Evolutionary conservation across 2,113 vertebrate genomes (phyloP), one percentile per base, ranked within the genome.

Genomic region (Asarcornis scutulata): DNA sequence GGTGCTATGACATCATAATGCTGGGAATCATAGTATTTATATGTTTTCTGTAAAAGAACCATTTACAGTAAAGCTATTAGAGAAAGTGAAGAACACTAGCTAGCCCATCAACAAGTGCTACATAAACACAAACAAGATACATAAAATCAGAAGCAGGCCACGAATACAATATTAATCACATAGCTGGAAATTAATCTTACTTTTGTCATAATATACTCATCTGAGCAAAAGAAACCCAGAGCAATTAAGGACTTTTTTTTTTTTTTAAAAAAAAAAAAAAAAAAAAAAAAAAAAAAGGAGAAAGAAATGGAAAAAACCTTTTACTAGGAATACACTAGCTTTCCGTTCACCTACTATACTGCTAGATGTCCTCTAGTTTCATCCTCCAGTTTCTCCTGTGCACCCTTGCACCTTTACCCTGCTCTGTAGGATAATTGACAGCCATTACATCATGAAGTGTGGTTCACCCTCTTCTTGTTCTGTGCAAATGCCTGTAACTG

Each of bases 1-100:
- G 97, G 93, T 96, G 93, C n/a, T 96, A 92, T 97, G 97, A 97
- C 74, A 98, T 97, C 96, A 97, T 90, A 96, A 94, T 97, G 90
- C 96, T 98, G 93, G 94, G 97, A 98, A 98, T 62, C 26, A 93
- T 79, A 69, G 56, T 98, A 97, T 98, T 97, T 98, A 95, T 96
- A 92, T 93, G 71, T 97, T 98, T 97, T 98, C 95, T 97, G 88
- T 93, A 95, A 97, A 88, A 79, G 52, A 73, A 91, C 96, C 66
- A 95, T 90, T 98, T 98, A 97, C 92, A 83, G 95, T 95, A 97
- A 97, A 59, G 89, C 86, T 92, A 92, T 97, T 97, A 96, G 8
- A 86, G 53, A 96, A 88, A 94, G 82, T 88, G 68, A 96, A 96
- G 88, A 68, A 93, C 95, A 83, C 78, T 78, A 88, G 14, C 56